These are phyloP conservation scores for Dromas ardeola DNA, from an alignment of 2,113 vertebrate genomes.

Conservation along the genomic window DNA sequence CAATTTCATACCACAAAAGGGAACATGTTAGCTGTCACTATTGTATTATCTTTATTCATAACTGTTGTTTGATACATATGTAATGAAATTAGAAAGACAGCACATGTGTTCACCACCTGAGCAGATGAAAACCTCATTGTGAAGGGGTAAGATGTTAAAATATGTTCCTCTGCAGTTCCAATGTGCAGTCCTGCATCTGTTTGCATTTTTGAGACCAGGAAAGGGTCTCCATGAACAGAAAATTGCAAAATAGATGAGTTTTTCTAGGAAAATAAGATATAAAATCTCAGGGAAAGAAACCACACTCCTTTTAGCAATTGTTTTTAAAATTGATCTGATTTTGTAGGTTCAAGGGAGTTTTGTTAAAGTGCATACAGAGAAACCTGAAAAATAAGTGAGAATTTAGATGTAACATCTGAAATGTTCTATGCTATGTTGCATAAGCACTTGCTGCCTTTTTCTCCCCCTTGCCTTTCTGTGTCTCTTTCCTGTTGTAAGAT, in stretches of 20 bases:
- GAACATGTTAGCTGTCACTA: slow-evolving; percentile 1
- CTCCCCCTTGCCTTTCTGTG: neutral
- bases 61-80: neutral
- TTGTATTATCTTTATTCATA: slow-evolving; percentile 36
- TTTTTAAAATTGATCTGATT: slow-evolving; percentile 8
- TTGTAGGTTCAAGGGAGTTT: neutral
- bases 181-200: slow-evolving; percentile 25
- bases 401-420: neutral
- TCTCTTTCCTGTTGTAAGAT: neutral
- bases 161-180: neutral
- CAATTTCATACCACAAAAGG: neutral
- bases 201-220: neutral
- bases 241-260: neutral
- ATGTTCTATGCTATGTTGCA: neutral
- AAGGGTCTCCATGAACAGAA: neutral
- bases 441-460: neutral
- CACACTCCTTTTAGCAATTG: neutral
- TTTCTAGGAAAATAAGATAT: neutral
- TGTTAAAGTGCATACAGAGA: neutral
- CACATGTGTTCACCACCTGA: slow-evolving; percentile 61
- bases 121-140: slow-evolving; percentile 27
- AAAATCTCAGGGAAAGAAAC: neutral
- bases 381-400: neutral
- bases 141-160: slow-evolving; percentile 16
- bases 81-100: slow-evolving; percentile 51